These are phyloP conservation scores for Kryptopterus vitreolus DNA, from an alignment of 2,797 vertebrate genomes.

Conservation along the genomic window DNA sequence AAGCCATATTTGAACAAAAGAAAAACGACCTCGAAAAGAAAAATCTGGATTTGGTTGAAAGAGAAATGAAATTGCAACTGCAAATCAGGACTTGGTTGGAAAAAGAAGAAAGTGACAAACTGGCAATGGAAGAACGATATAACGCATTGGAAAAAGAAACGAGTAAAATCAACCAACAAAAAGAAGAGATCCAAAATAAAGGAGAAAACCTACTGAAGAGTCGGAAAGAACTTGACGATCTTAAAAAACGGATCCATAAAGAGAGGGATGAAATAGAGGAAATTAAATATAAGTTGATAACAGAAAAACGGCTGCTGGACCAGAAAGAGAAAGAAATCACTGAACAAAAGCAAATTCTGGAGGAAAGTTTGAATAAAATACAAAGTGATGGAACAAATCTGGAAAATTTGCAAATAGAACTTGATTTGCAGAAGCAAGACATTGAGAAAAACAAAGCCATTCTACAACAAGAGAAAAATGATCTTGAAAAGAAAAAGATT, in stretches of 20 bases:
- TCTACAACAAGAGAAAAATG: too few species aligned
- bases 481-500: too few species aligned
- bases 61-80: slow-evolving; percentile 2
- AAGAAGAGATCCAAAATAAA: slow-evolving; percentile 28
- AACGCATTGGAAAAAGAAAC: slow-evolving; percentile 23
- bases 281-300: background rate
- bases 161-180: slow-evolving; percentile 2
- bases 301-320: background rate
- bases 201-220: background rate
- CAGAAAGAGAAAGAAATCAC: slow-evolving; percentile 4
- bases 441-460: background rate
- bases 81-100: slow-evolving; percentile 1
- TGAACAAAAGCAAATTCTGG: slow-evolving; percentile 25
- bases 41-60: slow-evolving; percentile 20
- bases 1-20: slow-evolving; percentile 26
- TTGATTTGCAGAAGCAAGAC: slow-evolving; percentile 6
- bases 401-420: background rate
- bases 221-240: background rate
- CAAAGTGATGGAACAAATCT: background rate
- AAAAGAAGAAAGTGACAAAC: background rate
- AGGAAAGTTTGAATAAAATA: background rate
- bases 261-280: slow-evolving; percentile 16
- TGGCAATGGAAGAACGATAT: background rate
- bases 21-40: slow-evolving; percentile 2
- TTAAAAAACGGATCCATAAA: slow-evolving; percentile 15